Percentiles rank a stretch among this genome's conserved stretches.
phyloP scores from a whole-genome alignment of 2,113 vertebrate genomes.

The Datnioides undecimradiatus region DNA sequence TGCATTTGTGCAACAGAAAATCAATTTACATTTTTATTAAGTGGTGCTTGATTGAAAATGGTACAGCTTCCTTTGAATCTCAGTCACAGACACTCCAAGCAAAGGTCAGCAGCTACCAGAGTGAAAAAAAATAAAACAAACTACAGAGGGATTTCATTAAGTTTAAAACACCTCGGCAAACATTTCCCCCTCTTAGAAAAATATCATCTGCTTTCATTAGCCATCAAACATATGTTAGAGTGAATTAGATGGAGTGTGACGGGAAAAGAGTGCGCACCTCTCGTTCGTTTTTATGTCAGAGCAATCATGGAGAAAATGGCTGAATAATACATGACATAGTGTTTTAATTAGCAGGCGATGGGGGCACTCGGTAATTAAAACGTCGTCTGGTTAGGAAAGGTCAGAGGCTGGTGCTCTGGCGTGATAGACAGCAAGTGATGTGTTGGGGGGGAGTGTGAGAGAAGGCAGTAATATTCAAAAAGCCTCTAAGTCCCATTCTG shows the following conservation, averaged over 20 bases:
- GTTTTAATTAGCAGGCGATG: conserved; percentile 65
- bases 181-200: conserved; percentile 39
- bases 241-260: conserved; percentile 40
- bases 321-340: conserved; percentile 68
- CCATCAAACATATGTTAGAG: conserved; percentile 36
- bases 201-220: conserved; percentile 56
- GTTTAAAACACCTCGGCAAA: conserved; percentile 48
- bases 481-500: neutral
- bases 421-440: conserved; percentile 17
- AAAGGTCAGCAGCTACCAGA: conserved; percentile 47
- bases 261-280: conserved; percentile 10
- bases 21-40: conserved; percentile 71
- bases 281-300: conserved; percentile 45
- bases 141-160: conserved; percentile 25
- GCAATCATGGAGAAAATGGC: conserved; percentile 45
- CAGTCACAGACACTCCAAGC: conserved; percentile 34
- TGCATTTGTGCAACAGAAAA: conserved; percentile 49
- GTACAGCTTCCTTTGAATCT: conserved; percentile 44
- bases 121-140: conserved; percentile 3
- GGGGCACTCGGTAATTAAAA: conserved; percentile 68
- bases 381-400: conserved; percentile 53
- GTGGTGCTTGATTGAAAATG: conserved; percentile 55
- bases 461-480: neutral
- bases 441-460: neutral
- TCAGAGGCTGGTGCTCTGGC: conserved; percentile 34